Conservation (phyloP, 53 echinoderm and acorn worm species). For the Luidia sarsii region DNA sequence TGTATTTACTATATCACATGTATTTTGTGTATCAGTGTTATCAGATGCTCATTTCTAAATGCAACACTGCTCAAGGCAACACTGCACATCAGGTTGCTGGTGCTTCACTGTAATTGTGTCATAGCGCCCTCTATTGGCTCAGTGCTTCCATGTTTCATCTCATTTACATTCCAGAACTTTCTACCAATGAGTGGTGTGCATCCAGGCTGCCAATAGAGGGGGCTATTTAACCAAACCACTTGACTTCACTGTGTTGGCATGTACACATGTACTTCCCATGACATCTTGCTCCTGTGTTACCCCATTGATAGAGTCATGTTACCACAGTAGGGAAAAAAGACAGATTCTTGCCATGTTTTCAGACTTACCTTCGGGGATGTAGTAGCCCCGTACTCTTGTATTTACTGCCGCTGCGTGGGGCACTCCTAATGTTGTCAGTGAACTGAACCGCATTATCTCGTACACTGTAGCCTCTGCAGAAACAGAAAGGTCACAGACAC, state of each 20-base stretch:
- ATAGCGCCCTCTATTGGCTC: conserved; percentile 39
- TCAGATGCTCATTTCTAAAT: too few relatives aligned
- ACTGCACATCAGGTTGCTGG: too few relatives aligned
- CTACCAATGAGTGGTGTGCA: conserved; percentile 35
- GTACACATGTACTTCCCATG: too few relatives aligned
- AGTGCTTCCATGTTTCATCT: not conserved
- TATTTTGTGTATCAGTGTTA: too few relatives aligned
- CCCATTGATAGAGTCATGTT: too few relatives aligned
- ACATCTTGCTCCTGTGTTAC: too few relatives aligned
- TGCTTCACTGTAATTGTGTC: too few relatives aligned
- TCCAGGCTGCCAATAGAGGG: conserved; percentile 22
- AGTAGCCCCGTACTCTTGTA: conserved; percentile 85
- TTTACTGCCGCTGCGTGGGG: conserved; percentile 98
- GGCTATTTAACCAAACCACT: conserved; percentile 4
- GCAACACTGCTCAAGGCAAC: too few relatives aligned
- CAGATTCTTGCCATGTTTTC: too few relatives aligned
- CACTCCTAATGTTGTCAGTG: conserved; percentile 81
- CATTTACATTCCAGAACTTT: conserved; percentile 54
- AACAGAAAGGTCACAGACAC: not conserved
- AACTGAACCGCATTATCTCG: conserved; percentile 92
- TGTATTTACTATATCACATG: too few relatives aligned
- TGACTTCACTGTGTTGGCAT: too few relatives aligned
- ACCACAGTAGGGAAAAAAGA: too few relatives aligned
- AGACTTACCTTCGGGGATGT: conserved; percentile 93
- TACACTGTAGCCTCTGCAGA: conserved; percentile 77